Conservation (phyloP, 2,113 vertebrate species). For the Cololabis saira region DNA sequence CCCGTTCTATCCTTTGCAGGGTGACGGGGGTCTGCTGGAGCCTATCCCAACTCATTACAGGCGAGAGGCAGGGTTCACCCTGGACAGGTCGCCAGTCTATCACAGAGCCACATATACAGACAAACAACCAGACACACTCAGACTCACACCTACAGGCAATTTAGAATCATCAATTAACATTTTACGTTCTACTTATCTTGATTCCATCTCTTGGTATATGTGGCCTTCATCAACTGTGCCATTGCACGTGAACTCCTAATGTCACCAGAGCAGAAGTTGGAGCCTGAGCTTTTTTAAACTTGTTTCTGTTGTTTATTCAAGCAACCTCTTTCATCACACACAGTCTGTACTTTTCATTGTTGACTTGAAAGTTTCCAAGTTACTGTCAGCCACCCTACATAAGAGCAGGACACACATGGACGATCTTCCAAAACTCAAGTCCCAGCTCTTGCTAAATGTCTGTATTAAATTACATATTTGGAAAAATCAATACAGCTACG, state of each 20-base stretch:
- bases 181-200: slow-evolving; percentile 25
- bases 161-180: too few species aligned
- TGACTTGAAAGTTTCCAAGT: slow-evolving; percentile 10
- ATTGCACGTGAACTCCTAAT: not conserved
- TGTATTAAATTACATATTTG: too few species aligned
- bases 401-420: not conserved
- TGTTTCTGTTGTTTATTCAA: not conserved
- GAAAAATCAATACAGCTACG: too few species aligned
- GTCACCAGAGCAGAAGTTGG: slow-evolving; percentile 4
- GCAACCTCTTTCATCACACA: not conserved
- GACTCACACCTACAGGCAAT: too few species aligned
- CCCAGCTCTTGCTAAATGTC: not conserved
- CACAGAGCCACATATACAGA: too few species aligned
- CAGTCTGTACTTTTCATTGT: not conserved
- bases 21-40: too few species aligned
- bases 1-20: too few species aligned
- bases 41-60: too few species aligned
- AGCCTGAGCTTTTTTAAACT: slow-evolving; percentile 7
- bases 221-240: slow-evolving; percentile 14
- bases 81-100: too few species aligned
- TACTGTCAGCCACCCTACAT: not conserved
- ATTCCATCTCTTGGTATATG: slow-evolving; percentile 1
- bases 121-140: too few species aligned
- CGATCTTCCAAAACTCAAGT: not conserved
- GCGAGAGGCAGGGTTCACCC: too few species aligned